Evolutionary conservation across 2,888 invertebrate species (phyloP).

Genomic region (Acrobasis repandana): DNA sequence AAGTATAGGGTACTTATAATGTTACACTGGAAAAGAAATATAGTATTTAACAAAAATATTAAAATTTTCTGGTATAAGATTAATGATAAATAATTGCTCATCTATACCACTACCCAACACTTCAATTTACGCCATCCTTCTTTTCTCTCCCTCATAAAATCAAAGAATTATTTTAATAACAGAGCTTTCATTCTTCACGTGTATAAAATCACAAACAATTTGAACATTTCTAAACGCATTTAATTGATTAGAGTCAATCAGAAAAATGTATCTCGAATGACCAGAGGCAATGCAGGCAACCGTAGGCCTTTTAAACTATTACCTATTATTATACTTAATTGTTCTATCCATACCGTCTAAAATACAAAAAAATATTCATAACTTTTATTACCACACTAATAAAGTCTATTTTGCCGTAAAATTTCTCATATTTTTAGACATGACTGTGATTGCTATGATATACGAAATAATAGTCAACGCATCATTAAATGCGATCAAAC

Average conservation of each 20-base stretch:
- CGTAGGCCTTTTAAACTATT: conserved; percentile 44
- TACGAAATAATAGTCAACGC: conserved; percentile 58
- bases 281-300: conserved; percentile 38
- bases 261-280: conserved; percentile 30
- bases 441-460: conserved; percentile 53
- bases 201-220: conserved; percentile 14
- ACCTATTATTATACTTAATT: conserved; percentile 69
- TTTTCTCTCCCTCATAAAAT: background rate
- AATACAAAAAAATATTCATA: background rate
- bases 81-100: conserved; percentile 8
- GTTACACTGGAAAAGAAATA: too few relatives aligned
- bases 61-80: background rate
- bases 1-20: too few relatives aligned
- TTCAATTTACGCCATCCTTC: conserved; percentile 1
- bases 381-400: background rate
- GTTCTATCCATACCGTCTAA: conserved; percentile 35
- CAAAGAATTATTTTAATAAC: conserved; percentile 5
- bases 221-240: conserved; percentile 23
- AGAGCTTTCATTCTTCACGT: background rate
- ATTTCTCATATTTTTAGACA: background rate
- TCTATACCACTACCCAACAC: background rate
- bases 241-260: conserved; percentile 33
- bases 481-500: conserved; percentile 54
- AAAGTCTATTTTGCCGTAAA: background rate
- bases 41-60: too few relatives aligned